A percentile compares a stretch with the other conserved stretches of the same genome.
These are phyloP conservation scores for Horisme vitalbata DNA, from an alignment of 2,888 invertebrate species.

Conservation along the genomic window DNA sequence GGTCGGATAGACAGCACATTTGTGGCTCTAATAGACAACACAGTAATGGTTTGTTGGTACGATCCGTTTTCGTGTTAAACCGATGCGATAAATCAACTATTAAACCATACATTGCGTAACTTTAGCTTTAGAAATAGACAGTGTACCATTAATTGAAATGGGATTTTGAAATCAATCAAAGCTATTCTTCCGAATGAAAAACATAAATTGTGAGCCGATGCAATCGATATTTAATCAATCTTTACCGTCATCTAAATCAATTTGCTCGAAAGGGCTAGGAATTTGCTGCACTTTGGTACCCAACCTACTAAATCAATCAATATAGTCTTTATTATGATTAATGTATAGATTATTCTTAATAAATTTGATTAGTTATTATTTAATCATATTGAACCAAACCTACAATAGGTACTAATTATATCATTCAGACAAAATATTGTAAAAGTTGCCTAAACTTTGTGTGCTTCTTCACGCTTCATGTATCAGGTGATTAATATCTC, in stretches of 20 bases:
- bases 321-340: too few relatives aligned
- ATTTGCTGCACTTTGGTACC: too few relatives aligned
- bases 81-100: constrained; percentile 27
- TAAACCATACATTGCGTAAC: constrained; percentile 41
- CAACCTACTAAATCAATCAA: too few relatives aligned
- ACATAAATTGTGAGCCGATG: constrained; percentile 45
- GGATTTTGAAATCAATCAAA: constrained; percentile 54
- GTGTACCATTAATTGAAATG: constrained; percentile 44
- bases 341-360: too few relatives aligned
- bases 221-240: too few relatives aligned
- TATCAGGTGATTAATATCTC: constrained; percentile 28
- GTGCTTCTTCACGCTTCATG: constrained; percentile 22
- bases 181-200: constrained; percentile 38
- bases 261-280: background rate
- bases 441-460: too few relatives aligned
- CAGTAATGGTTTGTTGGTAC: constrained; percentile 7
- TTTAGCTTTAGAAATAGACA: constrained; percentile 14
- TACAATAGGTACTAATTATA: too few relatives aligned
- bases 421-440: too few relatives aligned
- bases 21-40: background rate
- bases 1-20: constrained; percentile 22
- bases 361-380: too few relatives aligned
- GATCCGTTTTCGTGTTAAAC: constrained; percentile 1
- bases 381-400: too few relatives aligned
- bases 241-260: constrained; percentile 33